Conservation (phyloP, 2,113 vertebrate genomes). For the Machaerirhynchus nigripectus region DNA sequence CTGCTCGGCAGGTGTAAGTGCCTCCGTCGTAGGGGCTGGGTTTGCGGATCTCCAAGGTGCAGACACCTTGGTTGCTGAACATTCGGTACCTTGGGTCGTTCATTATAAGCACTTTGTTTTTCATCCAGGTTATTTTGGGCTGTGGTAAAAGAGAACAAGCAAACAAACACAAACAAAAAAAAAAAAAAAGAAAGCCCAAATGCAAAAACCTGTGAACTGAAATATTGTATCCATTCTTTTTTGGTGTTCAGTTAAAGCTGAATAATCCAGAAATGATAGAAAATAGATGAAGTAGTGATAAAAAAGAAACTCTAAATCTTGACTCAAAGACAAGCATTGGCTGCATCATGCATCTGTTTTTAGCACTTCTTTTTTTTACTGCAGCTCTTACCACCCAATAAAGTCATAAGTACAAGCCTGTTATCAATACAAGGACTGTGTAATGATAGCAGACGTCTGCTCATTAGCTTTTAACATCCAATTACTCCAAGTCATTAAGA, state of each 20-base stretch:
- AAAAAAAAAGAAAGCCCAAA: background rate
- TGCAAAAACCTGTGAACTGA: background rate
- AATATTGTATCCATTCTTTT: background rate
- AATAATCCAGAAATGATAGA: background rate
- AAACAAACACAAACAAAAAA: background rate
- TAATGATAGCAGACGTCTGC: background rate
- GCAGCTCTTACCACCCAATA: background rate
- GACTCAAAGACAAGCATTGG: background rate
- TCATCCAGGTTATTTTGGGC: slow-evolving; percentile 98
- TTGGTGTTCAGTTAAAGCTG: background rate
- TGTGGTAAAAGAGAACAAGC: slow-evolving; percentile 45
- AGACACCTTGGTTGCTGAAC: slow-evolving; percentile 97
- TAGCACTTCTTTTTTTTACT: background rate
- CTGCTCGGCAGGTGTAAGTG: slow-evolving; percentile 88
- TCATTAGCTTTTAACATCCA: background rate
- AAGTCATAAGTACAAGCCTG: background rate
- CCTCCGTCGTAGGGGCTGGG: slow-evolving; percentile 95
- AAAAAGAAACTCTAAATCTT: background rate
- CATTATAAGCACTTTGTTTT: slow-evolving; percentile 90
- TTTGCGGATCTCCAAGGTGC: slow-evolving; percentile 95
- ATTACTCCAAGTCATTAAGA: background rate
- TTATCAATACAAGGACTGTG: background rate
- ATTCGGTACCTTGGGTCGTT: slow-evolving; percentile 94
- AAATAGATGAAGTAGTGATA: background rate
- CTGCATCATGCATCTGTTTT: background rate